Percentiles rank a stretch among this genome's conserved stretches.
phyloP scores from a whole-genome alignment of 1,140 invertebrate species.

The Heterodera schachtii region DNA sequence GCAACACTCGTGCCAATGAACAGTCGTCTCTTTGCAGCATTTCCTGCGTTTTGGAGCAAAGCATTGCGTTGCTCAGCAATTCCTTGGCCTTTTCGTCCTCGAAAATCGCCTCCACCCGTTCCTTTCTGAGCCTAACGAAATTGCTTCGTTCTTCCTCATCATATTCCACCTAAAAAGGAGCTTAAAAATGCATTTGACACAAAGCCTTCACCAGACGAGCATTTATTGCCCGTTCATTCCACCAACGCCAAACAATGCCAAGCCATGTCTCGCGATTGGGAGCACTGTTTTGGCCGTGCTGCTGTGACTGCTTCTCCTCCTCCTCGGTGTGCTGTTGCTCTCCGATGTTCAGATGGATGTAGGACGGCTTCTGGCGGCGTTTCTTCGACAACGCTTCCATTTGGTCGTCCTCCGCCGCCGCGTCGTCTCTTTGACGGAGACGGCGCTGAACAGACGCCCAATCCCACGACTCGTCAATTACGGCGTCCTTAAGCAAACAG shows the following conservation, averaged over 20 bases:
- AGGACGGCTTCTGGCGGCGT: slow-evolving; percentile 1
- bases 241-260: slow-evolving; percentile 29
- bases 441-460: slow-evolving; percentile 23
- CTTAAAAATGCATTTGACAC: not conserved
- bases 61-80: slow-evolving; percentile 21
- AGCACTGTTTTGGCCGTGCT: not conserved
- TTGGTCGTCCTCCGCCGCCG: not conserved
- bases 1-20: slow-evolving; percentile 1
- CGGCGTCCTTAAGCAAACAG: slow-evolving; percentile 21
- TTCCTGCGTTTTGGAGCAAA: slow-evolving; percentile 13
- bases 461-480: slow-evolving; percentile 30
- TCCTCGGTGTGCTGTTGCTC: not conserved
- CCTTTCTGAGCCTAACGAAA: slow-evolving; percentile 12
- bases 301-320: not conserved
- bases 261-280: slow-evolving; percentile 13
- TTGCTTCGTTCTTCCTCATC: slow-evolving; percentile 22
- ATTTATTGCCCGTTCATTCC: slow-evolving; percentile 25
- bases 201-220: slow-evolving; percentile 27
- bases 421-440: not conserved
- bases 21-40: slow-evolving; percentile 3
- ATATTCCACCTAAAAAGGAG: slow-evolving; percentile 25
- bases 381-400: not conserved
- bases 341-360: slow-evolving; percentile 8
- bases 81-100: slow-evolving; percentile 24
- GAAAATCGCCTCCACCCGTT: slow-evolving; percentile 12